Evolutionary conservation across 2,797 vertebrate genomes (phyloP).

Genomic region (Syndactyla subalaris): DNA sequence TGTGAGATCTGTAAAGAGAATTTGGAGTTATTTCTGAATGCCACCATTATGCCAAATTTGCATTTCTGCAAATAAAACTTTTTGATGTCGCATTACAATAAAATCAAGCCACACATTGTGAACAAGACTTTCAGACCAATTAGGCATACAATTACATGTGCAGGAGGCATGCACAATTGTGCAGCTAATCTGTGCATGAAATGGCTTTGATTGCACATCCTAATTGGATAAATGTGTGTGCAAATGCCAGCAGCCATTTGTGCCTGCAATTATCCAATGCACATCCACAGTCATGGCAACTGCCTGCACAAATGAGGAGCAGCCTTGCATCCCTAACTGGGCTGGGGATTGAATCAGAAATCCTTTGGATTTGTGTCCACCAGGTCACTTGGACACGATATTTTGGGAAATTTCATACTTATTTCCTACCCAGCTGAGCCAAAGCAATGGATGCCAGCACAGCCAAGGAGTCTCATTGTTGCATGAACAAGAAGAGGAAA

Average conservation of each 20-base stretch:
- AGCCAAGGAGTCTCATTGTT: not conserved
- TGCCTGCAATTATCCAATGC: constrained; percentile 44
- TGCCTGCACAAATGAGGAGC: constrained; percentile 26
- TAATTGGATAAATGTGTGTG: constrained; percentile 71
- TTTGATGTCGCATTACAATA: not conserved
- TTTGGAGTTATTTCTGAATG: not conserved
- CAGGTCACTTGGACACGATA: not conserved
- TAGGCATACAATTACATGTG: constrained; percentile 48
- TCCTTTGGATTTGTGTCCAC: not conserved
- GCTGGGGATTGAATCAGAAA: not conserved
- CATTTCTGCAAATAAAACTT: not conserved
- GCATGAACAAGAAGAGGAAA: not conserved
- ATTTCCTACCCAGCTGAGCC: not conserved
- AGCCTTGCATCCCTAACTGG: not conserved
- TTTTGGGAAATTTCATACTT: not conserved
- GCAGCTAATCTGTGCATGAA: constrained; percentile 70
- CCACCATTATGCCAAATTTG: not conserved
- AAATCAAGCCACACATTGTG: constrained; percentile 41
- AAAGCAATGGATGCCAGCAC: not conserved
- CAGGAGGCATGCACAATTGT: constrained; percentile 63
- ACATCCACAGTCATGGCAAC: constrained; percentile 47
- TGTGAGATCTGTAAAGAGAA: not conserved
- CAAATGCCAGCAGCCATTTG: constrained; percentile 62
- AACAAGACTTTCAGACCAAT: constrained; percentile 50
- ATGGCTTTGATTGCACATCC: constrained; percentile 57